These are phyloP conservation scores for Leptosomus discolor DNA, from an alignment of 2,113 vertebrate species.

Conservation along the genomic window DNA sequence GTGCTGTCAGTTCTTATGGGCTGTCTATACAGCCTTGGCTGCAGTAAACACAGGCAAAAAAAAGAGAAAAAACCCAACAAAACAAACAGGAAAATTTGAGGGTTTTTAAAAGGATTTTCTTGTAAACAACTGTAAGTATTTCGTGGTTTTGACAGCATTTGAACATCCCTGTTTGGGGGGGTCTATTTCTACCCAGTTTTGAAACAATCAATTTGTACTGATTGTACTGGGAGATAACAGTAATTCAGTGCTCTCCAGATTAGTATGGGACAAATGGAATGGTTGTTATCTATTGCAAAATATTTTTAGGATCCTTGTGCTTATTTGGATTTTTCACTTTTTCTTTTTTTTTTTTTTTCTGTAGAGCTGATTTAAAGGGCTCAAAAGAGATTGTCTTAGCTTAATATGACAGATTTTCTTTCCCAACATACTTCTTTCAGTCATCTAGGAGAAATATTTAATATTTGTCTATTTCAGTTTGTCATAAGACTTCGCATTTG, in stretches of 20 bases:
- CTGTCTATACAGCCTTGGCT: not conserved
- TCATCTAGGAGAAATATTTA: not conserved
- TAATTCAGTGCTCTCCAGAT: not conserved
- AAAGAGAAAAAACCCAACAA: fast-evolving
- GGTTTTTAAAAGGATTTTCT: not conserved
- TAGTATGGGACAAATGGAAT: not conserved
- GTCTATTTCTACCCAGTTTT: not conserved
- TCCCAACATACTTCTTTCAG: not conserved
- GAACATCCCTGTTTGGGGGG: not conserved
- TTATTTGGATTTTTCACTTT: not conserved
- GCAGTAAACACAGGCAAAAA: not conserved
- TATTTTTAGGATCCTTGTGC: not conserved
- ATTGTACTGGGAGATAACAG: not conserved
- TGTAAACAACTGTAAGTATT: not conserved
- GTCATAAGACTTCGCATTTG: not conserved
- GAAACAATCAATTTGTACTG: not conserved
- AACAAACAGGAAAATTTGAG: not conserved
- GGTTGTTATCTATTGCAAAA: not conserved
- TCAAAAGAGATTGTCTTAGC: not conserved
- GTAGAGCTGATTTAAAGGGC: not conserved
- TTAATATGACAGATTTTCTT: not conserved
- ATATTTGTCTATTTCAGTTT: not conserved
- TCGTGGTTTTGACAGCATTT: not conserved
- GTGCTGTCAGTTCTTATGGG: not conserved
- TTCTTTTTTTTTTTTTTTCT: too few relatives aligned